Evolutionary conservation across 1,140 invertebrate species (phyloP), one percentile per base, ranked within the genome.

Genomic region (Euura lappo): DNA sequence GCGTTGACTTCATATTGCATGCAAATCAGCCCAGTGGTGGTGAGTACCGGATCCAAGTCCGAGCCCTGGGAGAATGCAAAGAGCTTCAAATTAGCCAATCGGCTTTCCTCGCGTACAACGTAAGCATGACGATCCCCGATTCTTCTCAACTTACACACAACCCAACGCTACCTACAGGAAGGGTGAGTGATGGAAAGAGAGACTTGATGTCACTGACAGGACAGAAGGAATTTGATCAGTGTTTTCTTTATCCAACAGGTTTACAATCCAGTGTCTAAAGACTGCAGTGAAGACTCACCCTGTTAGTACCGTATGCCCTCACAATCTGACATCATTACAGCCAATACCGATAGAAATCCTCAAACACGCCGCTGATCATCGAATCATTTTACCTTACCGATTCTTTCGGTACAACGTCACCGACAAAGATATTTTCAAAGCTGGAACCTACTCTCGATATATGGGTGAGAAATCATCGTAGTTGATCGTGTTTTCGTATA

Each of bases 381-480:
- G 94, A 84, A 93, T 95, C 76, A 94, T 93, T 87, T 88, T 95
- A 81, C 92, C 94, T 11, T 94, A 94, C 89, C 89, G 92, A 72
- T 94, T 94, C 89, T 91, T 91, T 79, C 88, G 91, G 69, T 93
- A 94, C 44, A 28, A 43, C 10, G 75, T 3, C 46, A 64, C 42
- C 4, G 4, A 44, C 4, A 10, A 46, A 44, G 69, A 76, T 45
- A 44, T 75, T 8, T 76, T 75, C 47, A 43, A 66, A 43, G 5
- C 6, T 8, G 60, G 68, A 28, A 72, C 64, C 44, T 76, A 75
- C 60, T 44, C 68, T 45, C 28, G 28, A 28, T 42, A 28, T 28
- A 28, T 28, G 28, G 28, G 28, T 28, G 28, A 28, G 28, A 71
- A 28, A 28, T 28, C 28, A 28, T 28, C 0, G 28, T 28, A 28